phyloP scores from a whole-genome alignment of 2,888 invertebrate genomes.

The Abscondita cerata region DNA sequence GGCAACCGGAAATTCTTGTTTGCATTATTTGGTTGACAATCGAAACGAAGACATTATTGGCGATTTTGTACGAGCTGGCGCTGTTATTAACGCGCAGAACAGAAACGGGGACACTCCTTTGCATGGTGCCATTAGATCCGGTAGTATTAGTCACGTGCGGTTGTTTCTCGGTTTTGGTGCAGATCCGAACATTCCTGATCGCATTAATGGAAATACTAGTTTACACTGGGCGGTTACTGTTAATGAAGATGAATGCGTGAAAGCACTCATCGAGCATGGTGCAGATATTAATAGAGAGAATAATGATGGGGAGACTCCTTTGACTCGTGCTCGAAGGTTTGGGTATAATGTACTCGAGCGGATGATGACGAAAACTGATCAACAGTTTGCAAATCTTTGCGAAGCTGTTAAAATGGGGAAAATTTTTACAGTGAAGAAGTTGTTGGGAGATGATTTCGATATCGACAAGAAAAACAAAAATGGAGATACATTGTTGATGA shows the following conservation, averaged over 20 bases:
- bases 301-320: background rate
- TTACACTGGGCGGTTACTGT: background rate
- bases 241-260: background rate
- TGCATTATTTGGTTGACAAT: background rate
- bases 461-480: conserved; percentile 7
- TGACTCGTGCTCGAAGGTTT: background rate
- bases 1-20: background rate
- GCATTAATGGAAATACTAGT: background rate
- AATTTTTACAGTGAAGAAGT: too few species aligned
- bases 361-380: background rate
- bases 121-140: background rate
- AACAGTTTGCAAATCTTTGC: too few species aligned
- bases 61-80: background rate
- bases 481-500: background rate
- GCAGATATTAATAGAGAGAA: background rate
- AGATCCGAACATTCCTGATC: background rate
- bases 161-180: background rate
- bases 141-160: background rate
- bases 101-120: background rate
- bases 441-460: too few species aligned
- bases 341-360: background rate
- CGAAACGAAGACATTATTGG: background rate
- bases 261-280: background rate
- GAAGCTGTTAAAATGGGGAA: background rate
- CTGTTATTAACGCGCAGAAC: background rate